Conservation (phyloP, 1,140 invertebrate species). For the Augochlora pura region DNA sequence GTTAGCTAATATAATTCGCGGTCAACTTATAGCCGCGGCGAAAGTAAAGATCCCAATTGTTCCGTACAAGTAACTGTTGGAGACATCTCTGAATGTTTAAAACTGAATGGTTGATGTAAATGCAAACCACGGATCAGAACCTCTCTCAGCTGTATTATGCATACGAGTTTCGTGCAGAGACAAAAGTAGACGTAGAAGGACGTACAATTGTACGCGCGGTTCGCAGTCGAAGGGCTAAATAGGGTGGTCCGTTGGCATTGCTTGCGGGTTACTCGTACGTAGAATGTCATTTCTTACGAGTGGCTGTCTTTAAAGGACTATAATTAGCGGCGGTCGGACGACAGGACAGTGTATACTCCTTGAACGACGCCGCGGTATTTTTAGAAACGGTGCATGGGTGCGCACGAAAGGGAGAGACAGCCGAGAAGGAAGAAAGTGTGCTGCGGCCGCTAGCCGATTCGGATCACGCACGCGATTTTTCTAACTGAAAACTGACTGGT, state of each 20-base stretch:
- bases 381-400: conserved; percentile 53
- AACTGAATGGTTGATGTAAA: too few relatives aligned
- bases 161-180: too few relatives aligned
- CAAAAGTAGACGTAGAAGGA: too few relatives aligned
- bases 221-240: background rate
- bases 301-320: conserved; percentile 53
- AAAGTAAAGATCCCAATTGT: too few relatives aligned
- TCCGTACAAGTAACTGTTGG: too few relatives aligned
- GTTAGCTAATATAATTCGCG: too few relatives aligned
- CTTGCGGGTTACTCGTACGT: conserved; percentile 16
- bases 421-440: conserved; percentile 7
- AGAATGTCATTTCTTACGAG: conserved; percentile 31
- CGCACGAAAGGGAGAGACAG: conserved; percentile 18
- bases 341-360: conserved; percentile 45
- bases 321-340: conserved; percentile 57
- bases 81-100: too few relatives aligned
- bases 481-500: background rate
- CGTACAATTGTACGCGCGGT: too few relatives aligned
- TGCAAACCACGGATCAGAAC: too few relatives aligned
- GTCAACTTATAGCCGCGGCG: too few relatives aligned
- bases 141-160: too few relatives aligned
- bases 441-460: background rate
- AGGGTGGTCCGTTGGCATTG: background rate
- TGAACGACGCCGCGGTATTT: conserved; percentile 62
- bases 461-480: background rate